A percentile compares a stretch with the other conserved stretches of the same genome.
Conservation (phyloP, 2,113 vertebrate species). For the Myotis davidii region DNA sequence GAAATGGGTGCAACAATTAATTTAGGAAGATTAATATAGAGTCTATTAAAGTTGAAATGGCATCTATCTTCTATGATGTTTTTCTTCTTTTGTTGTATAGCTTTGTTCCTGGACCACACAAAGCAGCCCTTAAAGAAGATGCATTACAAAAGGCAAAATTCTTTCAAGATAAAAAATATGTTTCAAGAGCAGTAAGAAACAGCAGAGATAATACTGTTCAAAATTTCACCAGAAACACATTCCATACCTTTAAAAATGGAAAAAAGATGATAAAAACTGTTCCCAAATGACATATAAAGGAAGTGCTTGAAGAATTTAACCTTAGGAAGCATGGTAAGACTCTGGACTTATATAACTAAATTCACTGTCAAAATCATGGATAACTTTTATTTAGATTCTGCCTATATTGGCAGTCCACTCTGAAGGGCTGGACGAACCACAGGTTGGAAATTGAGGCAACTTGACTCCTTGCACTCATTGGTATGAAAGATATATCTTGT, state of each 20-base stretch:
- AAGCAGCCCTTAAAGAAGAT: constrained; percentile 42
- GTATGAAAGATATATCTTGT: neutral
- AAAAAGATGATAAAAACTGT: neutral
- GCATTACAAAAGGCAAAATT: neutral
- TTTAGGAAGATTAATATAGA: neutral
- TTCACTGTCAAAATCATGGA: neutral
- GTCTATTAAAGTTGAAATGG: neutral
- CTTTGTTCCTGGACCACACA: constrained; percentile 47
- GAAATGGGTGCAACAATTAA: neutral
- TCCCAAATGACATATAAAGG: neutral
- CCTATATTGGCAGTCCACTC: neutral
- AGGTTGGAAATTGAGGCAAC: neutral
- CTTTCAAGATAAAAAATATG: constrained; percentile 60
- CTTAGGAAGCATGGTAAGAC: neutral
- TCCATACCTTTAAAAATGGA: neutral
- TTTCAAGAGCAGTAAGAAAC: constrained; percentile 51
- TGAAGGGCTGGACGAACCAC: neutral
- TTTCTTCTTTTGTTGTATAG: constrained; percentile 54
- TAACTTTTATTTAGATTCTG: neutral
- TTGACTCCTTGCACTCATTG: neutral
- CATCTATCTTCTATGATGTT: neutral
- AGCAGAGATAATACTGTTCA: neutral
- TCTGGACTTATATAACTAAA: neutral
- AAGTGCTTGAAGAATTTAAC: neutral
- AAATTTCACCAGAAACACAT: constrained; percentile 21